Percentiles rank a stretch among this genome's conserved stretches.
These are phyloP conservation scores for Myotis planiceps DNA, from an alignment of 2,797 vertebrate species.

Conservation along the genomic window DNA sequence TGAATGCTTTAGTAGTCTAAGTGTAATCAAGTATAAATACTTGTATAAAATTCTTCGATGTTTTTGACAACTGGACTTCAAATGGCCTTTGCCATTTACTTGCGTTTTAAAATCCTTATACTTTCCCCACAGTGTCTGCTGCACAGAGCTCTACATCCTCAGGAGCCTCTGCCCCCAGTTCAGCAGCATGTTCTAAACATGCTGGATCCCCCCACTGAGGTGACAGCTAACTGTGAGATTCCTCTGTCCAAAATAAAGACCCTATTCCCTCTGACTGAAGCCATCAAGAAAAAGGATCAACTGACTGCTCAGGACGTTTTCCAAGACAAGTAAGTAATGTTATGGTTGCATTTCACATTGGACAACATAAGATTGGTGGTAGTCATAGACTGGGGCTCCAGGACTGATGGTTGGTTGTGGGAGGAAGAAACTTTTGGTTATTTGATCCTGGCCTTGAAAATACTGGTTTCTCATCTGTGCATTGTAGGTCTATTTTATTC, in stretches of 20 bases:
- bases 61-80: background rate
- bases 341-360: background rate
- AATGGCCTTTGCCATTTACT: background rate
- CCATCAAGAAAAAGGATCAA: conserved; percentile 92
- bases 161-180: conserved; percentile 90
- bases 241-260: conserved; percentile 91
- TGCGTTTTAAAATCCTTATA: background rate
- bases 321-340: conserved; percentile 91
- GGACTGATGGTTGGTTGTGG: background rate
- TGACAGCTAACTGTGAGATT: conserved; percentile 88
- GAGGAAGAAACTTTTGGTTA: background rate
- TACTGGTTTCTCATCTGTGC: background rate
- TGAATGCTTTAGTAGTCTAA: background rate
- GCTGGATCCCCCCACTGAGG: conserved; percentile 89
- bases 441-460: background rate
- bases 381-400: background rate
- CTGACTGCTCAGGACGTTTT: conserved; percentile 95
- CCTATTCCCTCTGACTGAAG: conserved; percentile 93
- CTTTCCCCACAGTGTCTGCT: conserved; percentile 92
- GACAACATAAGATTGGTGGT: background rate
- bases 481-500: background rate
- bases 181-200: conserved; percentile 91
- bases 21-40: background rate
- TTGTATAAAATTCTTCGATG: background rate
- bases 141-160: conserved; percentile 91